These are phyloP conservation scores for Hylomyscus alleni DNA, from an alignment of 2,797 vertebrate genomes.

Conservation along the genomic window DNA sequence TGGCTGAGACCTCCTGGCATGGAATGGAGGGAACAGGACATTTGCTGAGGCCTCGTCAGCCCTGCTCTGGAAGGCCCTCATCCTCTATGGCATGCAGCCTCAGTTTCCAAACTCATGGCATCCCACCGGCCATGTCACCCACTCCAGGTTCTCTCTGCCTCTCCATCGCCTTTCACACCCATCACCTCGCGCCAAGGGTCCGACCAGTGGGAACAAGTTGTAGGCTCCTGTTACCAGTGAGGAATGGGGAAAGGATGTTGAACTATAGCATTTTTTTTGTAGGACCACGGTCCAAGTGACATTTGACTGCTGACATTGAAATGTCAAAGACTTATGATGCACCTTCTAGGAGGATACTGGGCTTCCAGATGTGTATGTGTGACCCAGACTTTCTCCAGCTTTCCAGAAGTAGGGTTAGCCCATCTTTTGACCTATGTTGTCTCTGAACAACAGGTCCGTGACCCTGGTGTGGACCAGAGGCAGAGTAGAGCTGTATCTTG, in stretches of 20 bases:
- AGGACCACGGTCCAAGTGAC: background rate
- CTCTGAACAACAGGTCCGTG: background rate
- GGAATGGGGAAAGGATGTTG: background rate
- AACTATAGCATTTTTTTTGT: background rate
- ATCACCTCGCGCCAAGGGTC: background rate
- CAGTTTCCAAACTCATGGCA: slow-evolving; percentile 64
- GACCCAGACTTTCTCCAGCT: background rate
- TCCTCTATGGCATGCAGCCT: slow-evolving; percentile 71
- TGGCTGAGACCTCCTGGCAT: slow-evolving; percentile 45
- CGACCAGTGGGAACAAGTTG: background rate
- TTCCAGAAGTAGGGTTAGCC: rapidly evolving
- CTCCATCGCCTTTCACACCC: slow-evolving; percentile 15
- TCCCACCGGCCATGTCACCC: slow-evolving; percentile 58
- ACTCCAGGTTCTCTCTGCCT: background rate
- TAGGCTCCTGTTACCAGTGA: background rate
- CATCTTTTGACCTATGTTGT: background rate
- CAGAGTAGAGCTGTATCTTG: background rate
- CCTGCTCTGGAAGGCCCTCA: background rate
- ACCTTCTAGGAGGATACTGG: rapidly evolving
- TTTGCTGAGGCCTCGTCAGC: background rate
- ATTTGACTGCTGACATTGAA: background rate
- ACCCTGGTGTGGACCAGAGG: too few species aligned
- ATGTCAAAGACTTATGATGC: too few species aligned
- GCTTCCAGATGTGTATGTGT: background rate
- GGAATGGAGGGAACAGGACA: slow-evolving; percentile 4